Percentiles rank a stretch among this genome's conserved stretches.
Evolutionary conservation across 2,888 invertebrate genomes (phyloP).

Genomic region (Euplexia lucipara): DNA sequence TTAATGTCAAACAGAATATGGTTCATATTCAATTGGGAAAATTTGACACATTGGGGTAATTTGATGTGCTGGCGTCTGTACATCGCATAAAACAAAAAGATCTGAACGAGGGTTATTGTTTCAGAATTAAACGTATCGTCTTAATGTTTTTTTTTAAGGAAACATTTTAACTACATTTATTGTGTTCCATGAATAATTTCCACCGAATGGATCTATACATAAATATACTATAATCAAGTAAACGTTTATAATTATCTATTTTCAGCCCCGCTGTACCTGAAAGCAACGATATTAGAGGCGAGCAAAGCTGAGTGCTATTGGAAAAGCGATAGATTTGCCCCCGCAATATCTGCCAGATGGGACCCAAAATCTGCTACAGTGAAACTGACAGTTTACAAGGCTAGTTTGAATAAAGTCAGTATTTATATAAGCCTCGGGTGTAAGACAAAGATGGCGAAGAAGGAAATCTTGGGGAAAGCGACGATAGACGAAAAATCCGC

Average conservation of each 20-base stretch:
- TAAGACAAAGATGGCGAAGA: constrained; percentile 93
- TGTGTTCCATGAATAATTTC: constrained; percentile 1
- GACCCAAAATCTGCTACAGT: constrained; percentile 92
- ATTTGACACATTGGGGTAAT: too few relatives aligned
- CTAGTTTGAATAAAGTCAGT: constrained; percentile 92
- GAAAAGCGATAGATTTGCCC: constrained; percentile 94
- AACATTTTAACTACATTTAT: too few relatives aligned
- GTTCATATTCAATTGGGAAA: too few relatives aligned
- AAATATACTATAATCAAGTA: constrained; percentile 17
- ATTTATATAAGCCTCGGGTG: constrained; percentile 93
- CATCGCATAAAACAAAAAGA: too few relatives aligned
- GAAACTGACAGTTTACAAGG: constrained; percentile 92
- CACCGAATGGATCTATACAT: neutral
- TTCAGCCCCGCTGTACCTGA: constrained; percentile 94
- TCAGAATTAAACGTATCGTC: too few relatives aligned
- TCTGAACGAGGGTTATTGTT: too few relatives aligned
- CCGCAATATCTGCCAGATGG: constrained; percentile 95
- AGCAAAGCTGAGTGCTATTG: constrained; percentile 92
- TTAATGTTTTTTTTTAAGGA: too few relatives aligned
- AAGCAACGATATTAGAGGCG: constrained; percentile 94
- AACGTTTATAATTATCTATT: constrained; percentile 61
- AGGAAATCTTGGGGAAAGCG: constrained; percentile 92
- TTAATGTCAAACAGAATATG: too few relatives aligned
- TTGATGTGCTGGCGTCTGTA: too few relatives aligned
- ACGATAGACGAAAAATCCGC: constrained; percentile 92